Base-by-base conservation (phyloP, 2,797 vertebrate genomes). In the Pogonophryne albipinna region DNA sequence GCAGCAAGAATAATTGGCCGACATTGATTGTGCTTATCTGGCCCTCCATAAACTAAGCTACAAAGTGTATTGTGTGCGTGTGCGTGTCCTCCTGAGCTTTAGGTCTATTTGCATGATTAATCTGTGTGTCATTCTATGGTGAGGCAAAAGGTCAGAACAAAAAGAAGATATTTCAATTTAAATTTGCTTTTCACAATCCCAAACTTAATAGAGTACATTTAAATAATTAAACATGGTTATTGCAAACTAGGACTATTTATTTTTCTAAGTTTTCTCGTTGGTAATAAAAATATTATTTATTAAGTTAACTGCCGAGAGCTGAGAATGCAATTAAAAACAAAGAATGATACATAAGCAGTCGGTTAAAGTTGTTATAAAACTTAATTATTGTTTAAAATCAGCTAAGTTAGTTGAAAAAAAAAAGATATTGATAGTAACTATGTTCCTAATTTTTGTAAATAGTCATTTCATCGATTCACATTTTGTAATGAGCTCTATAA, bases 21-120 rank as follows among this genome's bases (percentile, higher is more conserved):
- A 79, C 89, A 93, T 92, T 92, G 90, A 93, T 93, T 94, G 82
- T 82, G 84, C 74, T 92, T 89, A 91, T 91, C 85, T 88, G 76
- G 68, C 60, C 58, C 62, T 83, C 79, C 78, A 79, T 89, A 78
- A 83, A 85, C 75, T 75, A 73, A 61, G 60, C 67, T 58, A 69
- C 77, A 79, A 62, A 77, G 72, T 71, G 52, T 50, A 59, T 45
- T 63, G 49, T 76, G 6, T 57, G 50, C 16, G 23, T 16, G n/a
- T 10, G 19, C 9, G 15, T 52, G 49, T 67, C 16, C 61, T 69
- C 72, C 7, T 15, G 71, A 47, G 79, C 69, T 59, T 71, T 79
- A 2, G 2, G 51, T 42, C 77, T 79, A 84, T 82, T 85, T 84
- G 69, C 75, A 81, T 80, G 83, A 85, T 87, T 80, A 74, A 82